phyloP scores from a whole-genome alignment of 2,797 vertebrate genomes.

The Sitta carolinensis region DNA sequence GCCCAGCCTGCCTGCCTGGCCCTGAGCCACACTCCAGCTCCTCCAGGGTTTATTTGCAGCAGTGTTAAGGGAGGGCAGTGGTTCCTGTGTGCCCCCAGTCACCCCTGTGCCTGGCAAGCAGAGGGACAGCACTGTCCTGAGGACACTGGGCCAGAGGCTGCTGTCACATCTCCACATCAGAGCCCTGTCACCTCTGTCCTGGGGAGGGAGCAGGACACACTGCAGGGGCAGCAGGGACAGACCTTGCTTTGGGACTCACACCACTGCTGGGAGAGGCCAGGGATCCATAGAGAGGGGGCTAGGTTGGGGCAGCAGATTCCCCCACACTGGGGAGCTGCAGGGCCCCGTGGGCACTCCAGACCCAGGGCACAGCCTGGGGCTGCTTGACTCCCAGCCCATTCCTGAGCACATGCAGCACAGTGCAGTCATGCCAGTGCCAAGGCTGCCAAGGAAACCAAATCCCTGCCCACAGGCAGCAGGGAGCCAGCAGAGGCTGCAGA shows the following conservation, averaged over 20 bases:
- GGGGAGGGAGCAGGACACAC: background rate
- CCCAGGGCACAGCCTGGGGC: background rate
- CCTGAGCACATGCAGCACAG: background rate
- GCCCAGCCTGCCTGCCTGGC: background rate
- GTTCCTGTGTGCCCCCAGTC: background rate
- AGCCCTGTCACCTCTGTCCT: background rate
- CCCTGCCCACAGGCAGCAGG: background rate
- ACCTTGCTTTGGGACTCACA: background rate
- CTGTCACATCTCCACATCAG: background rate
- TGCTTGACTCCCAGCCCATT: background rate
- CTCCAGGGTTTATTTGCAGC: background rate
- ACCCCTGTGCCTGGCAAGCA: accelerated
- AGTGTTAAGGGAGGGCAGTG: background rate
- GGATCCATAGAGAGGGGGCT: background rate
- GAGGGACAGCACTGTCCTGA: accelerated
- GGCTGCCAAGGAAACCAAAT: background rate
- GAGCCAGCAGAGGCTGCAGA: background rate
- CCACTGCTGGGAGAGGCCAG: background rate
- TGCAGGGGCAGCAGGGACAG: background rate
- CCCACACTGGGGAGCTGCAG: background rate
- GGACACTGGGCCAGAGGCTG: background rate
- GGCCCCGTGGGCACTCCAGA: background rate
- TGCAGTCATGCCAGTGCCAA: background rate
- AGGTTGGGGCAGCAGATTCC: background rate
- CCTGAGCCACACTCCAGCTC: background rate